Percentiles rank a stretch among this genome's conserved stretches.
Evolutionary conservation across 1,140 invertebrate genomes (phyloP).

Genomic region (Trinorchestia longiramus): DNA sequence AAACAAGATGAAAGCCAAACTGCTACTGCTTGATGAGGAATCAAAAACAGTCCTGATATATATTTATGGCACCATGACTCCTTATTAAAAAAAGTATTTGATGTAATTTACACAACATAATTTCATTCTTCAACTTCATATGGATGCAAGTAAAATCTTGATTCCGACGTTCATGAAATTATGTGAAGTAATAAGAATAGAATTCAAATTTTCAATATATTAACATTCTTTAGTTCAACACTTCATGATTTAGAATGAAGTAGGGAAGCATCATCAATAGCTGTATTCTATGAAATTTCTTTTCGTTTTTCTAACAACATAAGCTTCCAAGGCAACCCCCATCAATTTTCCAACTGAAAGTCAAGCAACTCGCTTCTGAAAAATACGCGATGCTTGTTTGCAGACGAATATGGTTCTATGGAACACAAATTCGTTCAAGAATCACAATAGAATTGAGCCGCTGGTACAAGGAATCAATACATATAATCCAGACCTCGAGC

Average conservation of each 20-base stretch:
- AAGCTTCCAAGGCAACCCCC: neutral
- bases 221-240: neutral
- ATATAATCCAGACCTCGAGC: neutral
- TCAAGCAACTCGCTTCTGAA: neutral
- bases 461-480: neutral
- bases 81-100: too few species aligned
- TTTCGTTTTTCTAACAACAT: neutral
- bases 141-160: too few species aligned
- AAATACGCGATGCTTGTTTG: neutral
- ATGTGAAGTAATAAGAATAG: too few species aligned
- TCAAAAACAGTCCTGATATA: too few species aligned
- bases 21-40: too few species aligned
- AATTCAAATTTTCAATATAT: too few species aligned
- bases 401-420: neutral
- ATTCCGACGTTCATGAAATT: too few species aligned
- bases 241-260: neutral
- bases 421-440: neutral
- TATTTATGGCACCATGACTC: too few species aligned
- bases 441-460: neutral
- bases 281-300: neutral
- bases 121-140: neutral
- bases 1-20: too few species aligned
- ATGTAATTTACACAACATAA: neutral
- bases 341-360: neutral
- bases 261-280: neutral